These are phyloP conservation scores for Manis javanica DNA, from an alignment of 2,797 vertebrate species.

Conservation along the genomic window DNA sequence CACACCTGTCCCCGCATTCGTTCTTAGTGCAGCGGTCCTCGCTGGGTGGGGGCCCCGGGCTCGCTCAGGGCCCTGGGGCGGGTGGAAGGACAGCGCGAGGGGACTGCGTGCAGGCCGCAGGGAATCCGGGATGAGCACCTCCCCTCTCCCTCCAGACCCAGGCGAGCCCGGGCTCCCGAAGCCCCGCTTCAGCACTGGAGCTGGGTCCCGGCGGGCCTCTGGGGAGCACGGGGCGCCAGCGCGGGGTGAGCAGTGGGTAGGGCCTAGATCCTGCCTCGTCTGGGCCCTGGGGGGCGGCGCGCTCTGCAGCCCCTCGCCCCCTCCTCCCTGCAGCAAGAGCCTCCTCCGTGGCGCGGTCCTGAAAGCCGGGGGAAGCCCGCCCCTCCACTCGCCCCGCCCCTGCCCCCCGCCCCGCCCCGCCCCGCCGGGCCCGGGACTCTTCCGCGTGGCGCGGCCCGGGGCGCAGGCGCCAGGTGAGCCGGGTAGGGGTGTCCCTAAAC, in stretches of 20 bases:
- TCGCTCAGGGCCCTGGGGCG: not conserved
- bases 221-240: no score
- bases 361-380: not conserved
- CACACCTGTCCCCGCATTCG: not conserved
- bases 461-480: not conserved
- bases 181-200: not conserved
- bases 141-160: no score
- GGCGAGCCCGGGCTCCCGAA: accelerated
- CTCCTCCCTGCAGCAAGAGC: not conserved
- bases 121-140: not conserved
- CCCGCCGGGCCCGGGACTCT: no score
- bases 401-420: not conserved
- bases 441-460: not conserved
- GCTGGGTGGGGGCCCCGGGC: no score
- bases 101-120: not conserved
- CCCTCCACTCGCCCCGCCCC: not conserved
- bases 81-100: not conserved
- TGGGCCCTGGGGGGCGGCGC: no score
- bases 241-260: no score
- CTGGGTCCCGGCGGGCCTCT: not conserved
- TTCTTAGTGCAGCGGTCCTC: not conserved
- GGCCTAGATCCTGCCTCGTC: no score
- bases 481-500: not conserved
- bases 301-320: not conserved
- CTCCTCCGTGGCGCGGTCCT: no score